These are phyloP conservation scores for Beris chalybata DNA, from an alignment of 2,888 invertebrate genomes.

Conservation along the genomic window DNA sequence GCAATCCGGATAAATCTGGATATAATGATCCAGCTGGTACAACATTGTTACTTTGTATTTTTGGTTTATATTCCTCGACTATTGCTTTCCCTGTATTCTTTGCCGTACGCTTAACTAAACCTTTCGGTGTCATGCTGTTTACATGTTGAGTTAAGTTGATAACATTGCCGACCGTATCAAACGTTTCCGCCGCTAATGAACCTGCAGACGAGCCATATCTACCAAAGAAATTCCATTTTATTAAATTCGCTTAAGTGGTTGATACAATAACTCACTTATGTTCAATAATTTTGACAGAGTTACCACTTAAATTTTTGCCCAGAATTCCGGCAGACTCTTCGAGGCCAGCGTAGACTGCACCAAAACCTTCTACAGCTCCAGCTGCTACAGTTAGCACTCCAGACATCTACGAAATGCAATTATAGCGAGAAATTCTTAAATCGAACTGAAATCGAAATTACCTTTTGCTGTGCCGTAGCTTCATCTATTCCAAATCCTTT, in stretches of 20 bases:
- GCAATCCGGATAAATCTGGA: slow-evolving; percentile 47
- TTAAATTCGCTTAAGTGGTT: slow-evolving; percentile 2
- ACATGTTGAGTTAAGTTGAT: slow-evolving; percentile 67
- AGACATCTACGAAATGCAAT: slow-evolving; percentile 49
- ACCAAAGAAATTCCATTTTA: slow-evolving; percentile 37
- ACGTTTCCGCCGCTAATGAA: slow-evolving; percentile 65
- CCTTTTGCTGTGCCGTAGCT: slow-evolving; percentile 60
- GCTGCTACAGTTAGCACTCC: slow-evolving; percentile 68
- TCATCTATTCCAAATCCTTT: slow-evolving; percentile 61
- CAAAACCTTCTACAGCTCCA: slow-evolving; percentile 71
- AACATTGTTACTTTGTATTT: slow-evolving; percentile 44
- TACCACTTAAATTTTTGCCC: slow-evolving; percentile 66
- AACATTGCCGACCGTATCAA: slow-evolving; percentile 71
- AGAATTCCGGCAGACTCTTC: slow-evolving; percentile 71
- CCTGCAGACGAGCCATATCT: slow-evolving; percentile 73
- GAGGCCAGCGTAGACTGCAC: slow-evolving; percentile 70
- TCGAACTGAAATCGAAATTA: slow-evolving; percentile 43
- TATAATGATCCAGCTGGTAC: slow-evolving; percentile 49
- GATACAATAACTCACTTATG: slow-evolving; percentile 63
- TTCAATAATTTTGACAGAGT: slow-evolving; percentile 73
- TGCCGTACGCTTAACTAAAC: slow-evolving; percentile 65
- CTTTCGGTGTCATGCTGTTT: slow-evolving; percentile 67
- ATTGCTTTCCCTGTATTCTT: slow-evolving; percentile 65
- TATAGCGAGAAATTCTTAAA: background rate
- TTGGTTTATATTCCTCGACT: slow-evolving; percentile 53